phyloP scores from a whole-genome alignment of 1,140 invertebrate genomes.

The Pseudomyrmex flavicornis region DNA sequence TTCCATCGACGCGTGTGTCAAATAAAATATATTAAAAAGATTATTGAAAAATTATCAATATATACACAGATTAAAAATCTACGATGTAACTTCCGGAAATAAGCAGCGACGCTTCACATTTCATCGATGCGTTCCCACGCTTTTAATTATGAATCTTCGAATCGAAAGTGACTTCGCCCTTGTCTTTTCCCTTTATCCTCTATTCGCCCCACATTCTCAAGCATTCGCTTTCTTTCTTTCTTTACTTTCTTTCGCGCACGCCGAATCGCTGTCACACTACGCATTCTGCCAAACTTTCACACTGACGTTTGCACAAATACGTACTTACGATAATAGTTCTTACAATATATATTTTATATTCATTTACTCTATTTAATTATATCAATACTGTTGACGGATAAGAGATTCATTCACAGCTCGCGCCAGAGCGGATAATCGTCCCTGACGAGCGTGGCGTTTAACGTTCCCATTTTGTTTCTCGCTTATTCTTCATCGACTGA shows the following conservation, averaged over 20 bases:
- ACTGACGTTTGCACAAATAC: slow-evolving; percentile 80
- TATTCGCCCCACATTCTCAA: slow-evolving; percentile 21
- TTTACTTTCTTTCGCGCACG: slow-evolving; percentile 40
- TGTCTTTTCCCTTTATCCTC: slow-evolving; percentile 27
- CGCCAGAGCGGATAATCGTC: slow-evolving; percentile 80
- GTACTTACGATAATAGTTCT: slow-evolving; percentile 83
- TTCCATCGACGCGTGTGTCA: too few relatives aligned
- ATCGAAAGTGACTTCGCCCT: slow-evolving; percentile 48
- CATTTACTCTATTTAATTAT: slow-evolving; percentile 85
- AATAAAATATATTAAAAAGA: background rate
- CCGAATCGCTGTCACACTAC: slow-evolving; percentile 29
- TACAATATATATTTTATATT: slow-evolving; percentile 85
- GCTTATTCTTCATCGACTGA: slow-evolving; percentile 17
- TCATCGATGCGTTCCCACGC: slow-evolving; percentile 59
- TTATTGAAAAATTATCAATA: slow-evolving; percentile 38
- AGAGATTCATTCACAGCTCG: slow-evolving; percentile 85
- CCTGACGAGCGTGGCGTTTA: slow-evolving; percentile 77
- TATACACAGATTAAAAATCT: slow-evolving; percentile 45
- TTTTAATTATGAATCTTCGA: slow-evolving; percentile 55
- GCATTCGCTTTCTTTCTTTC: slow-evolving; percentile 43
- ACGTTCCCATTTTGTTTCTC: slow-evolving; percentile 57
- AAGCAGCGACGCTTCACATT: slow-evolving; percentile 28
- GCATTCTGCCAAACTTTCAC: slow-evolving; percentile 70
- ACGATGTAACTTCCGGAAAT: slow-evolving; percentile 40
- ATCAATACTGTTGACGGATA: slow-evolving; percentile 86